Evolutionary conservation across 2,113 vertebrate genomes (phyloP).

Genomic region (Serinus canaria): DNA sequence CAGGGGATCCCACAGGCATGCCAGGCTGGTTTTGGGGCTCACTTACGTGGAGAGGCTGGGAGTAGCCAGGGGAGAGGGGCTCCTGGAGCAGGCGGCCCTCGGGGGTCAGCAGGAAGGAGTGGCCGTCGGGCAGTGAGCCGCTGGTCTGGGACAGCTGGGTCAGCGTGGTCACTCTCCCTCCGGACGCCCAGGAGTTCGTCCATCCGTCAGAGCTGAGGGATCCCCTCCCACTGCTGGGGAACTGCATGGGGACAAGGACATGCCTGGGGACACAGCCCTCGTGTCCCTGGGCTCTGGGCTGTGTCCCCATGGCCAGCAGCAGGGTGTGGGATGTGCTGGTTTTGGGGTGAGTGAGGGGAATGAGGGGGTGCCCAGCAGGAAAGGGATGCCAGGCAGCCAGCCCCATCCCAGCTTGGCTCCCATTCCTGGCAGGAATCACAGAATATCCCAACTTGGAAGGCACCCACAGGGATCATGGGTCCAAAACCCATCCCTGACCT

Average conservation of each 20-base stretch:
- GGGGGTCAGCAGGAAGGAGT: neutral
- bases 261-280: neutral
- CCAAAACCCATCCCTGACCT: neutral
- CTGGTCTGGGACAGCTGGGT: conserved; percentile 43
- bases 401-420: too few relatives aligned
- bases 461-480: rapidly evolving
- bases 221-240: conserved; percentile 18
- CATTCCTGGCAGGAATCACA: neutral
- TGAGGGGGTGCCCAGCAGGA: rapidly evolving
- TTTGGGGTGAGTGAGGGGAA: neutral
- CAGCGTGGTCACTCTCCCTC: conserved; percentile 22
- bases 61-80: conserved; percentile 72
- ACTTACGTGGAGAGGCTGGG: conserved; percentile 84
- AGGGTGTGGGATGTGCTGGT: neutral
- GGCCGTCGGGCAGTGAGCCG: conserved; percentile 21
- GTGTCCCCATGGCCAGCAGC: neutral
- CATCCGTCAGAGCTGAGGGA: conserved; percentile 50
- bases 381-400: neutral
- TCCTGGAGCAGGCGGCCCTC: conserved; percentile 37
- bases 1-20: rapidly evolving
- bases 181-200: conserved; percentile 59
- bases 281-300: neutral
- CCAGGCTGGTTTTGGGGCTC: neutral
- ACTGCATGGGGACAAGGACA: neutral
- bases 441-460: neutral